These are phyloP conservation scores for Cheilosia urbana DNA, from an alignment of 2,888 invertebrate species.

Conservation along the genomic window DNA sequence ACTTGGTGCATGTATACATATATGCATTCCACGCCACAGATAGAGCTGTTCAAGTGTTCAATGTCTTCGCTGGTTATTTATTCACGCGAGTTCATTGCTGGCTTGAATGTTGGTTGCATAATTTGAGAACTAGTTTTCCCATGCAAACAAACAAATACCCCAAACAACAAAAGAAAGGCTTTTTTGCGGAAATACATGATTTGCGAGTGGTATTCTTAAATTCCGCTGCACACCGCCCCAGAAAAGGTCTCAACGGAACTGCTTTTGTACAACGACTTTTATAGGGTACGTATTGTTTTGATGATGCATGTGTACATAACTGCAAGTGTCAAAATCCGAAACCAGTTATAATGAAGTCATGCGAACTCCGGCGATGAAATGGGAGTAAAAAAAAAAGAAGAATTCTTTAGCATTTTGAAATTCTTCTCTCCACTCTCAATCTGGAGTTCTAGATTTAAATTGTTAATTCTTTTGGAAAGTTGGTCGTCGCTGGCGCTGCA, in stretches of 20 bases:
- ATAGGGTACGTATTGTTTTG: constrained; percentile 1
- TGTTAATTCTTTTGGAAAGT: constrained; percentile 61
- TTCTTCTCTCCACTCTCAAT: constrained; percentile 41
- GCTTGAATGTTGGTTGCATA: constrained; percentile 39
- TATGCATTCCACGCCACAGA: background rate
- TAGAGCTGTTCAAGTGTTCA: background rate
- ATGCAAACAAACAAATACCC: constrained; percentile 11
- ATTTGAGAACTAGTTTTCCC: constrained; percentile 29
- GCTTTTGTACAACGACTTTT: constrained; percentile 15
- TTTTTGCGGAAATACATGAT: constrained; percentile 22
- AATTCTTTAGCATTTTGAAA: constrained; percentile 55
- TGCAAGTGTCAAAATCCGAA: constrained; percentile 64
- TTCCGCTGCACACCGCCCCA: constrained; percentile 7
- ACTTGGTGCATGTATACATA: too few relatives aligned
- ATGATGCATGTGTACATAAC: constrained; percentile 16
- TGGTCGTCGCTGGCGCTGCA: constrained; percentile 23
- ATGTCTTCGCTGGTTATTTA: constrained; percentile 10
- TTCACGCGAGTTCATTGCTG: constrained; percentile 27
- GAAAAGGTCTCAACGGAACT: constrained; percentile 12
- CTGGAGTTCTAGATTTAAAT: constrained; percentile 57
- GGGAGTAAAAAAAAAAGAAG: constrained; percentile 24
- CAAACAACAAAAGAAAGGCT: constrained; percentile 46
- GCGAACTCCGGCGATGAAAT: constrained; percentile 41
- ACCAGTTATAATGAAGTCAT: constrained; percentile 66
- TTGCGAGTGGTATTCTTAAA: constrained; percentile 15